Percentiles rank a stretch among this genome's conserved stretches.
These are phyloP conservation scores for Tortrix viridana DNA, from an alignment of 2,888 invertebrate genomes.

Conservation along the genomic window DNA sequence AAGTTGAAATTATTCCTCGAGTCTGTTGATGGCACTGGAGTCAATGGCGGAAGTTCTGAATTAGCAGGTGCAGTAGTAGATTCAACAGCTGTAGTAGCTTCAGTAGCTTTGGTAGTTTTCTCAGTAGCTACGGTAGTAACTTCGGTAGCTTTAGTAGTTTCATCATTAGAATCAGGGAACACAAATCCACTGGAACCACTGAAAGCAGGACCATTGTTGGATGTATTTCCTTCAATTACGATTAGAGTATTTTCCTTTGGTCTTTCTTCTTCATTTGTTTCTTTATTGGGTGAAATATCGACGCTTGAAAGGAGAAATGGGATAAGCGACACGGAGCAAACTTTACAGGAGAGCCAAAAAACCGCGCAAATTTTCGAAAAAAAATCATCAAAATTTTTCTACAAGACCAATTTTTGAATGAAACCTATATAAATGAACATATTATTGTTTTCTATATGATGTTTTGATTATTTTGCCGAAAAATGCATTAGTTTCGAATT, in stretches of 20 bases:
- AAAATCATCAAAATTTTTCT: too few species aligned
- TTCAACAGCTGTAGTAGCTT: constrained; percentile 14
- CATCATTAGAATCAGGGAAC: constrained; percentile 14
- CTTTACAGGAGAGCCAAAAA: too few species aligned
- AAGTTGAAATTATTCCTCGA: constrained; percentile 53
- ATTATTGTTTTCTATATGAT: too few species aligned
- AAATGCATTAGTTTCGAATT: too few species aligned
- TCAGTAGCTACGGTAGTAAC: constrained; percentile 9
- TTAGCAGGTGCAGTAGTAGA: constrained; percentile 4
- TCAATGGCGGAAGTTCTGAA: constrained; percentile 43
- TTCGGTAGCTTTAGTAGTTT: constrained; percentile 12
- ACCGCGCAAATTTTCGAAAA: too few species aligned
- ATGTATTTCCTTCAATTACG: constrained; percentile 14
- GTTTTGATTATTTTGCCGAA: too few species aligned
- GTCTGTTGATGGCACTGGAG: constrained; percentile 51
- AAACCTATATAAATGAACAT: too few species aligned
- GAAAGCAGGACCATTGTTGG: constrained; percentile 14
- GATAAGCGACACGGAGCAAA: too few species aligned
- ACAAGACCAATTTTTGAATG: too few species aligned
- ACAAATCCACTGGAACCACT: constrained; percentile 11
- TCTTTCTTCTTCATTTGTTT: not conserved
- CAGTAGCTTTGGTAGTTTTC: constrained; percentile 15
- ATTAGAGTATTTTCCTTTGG: constrained; percentile 11
- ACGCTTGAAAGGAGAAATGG: too few species aligned
- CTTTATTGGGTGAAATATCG: constrained; percentile 2